Evolutionary conservation across 2,888 invertebrate genomes (phyloP).

Genomic region (Hermaeophaga mercurialis): DNA sequence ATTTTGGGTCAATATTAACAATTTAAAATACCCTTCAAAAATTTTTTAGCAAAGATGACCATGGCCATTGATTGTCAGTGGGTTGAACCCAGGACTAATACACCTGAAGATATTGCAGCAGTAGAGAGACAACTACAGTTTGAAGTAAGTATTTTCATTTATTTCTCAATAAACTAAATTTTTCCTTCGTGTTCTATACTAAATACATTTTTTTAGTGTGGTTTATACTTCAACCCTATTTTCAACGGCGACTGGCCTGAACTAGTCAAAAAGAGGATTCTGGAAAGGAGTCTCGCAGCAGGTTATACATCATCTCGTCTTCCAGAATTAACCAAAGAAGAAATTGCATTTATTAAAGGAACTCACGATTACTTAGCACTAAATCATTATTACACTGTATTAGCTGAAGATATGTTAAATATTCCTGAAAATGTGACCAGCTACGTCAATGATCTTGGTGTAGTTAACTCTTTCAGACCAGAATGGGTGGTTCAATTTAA

Average conservation of each 20-base stretch:
- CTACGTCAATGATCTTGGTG: too few species aligned
- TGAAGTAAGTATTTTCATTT: slow-evolving; percentile 38
- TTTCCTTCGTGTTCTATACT: too few species aligned
- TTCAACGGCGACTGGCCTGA: slow-evolving; percentile 68
- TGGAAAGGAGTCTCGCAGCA: slow-evolving; percentile 58
- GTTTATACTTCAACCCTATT: slow-evolving; percentile 62
- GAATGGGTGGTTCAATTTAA: slow-evolving; percentile 2
- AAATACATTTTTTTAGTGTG: slow-evolving; percentile 39
- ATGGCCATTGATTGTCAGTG: slow-evolving; percentile 38
- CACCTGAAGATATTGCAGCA: slow-evolving; percentile 33
- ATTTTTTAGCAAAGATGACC: slow-evolving; percentile 37
- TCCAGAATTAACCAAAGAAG: too few species aligned
- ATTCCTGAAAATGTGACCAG: slow-evolving; percentile 18
- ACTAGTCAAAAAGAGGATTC: slow-evolving; percentile 66
- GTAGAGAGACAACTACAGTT: slow-evolving; percentile 36
- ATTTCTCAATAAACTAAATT: too few species aligned
- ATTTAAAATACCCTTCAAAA: too few species aligned
- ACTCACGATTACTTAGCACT: too few species aligned
- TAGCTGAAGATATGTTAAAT: slow-evolving; percentile 57
- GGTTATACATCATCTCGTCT: slow-evolving; percentile 65
- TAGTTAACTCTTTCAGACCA: slow-evolving; percentile 2
- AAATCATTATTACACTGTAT: too few species aligned
- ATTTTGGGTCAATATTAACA: too few species aligned
- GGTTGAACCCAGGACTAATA: slow-evolving; percentile 36
- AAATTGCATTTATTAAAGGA: too few species aligned